A percentile compares a stretch with the other conserved stretches of the same genome.
phyloP scores from a whole-genome alignment of 2,888 invertebrate species.

The Tipula lateralis region DNA sequence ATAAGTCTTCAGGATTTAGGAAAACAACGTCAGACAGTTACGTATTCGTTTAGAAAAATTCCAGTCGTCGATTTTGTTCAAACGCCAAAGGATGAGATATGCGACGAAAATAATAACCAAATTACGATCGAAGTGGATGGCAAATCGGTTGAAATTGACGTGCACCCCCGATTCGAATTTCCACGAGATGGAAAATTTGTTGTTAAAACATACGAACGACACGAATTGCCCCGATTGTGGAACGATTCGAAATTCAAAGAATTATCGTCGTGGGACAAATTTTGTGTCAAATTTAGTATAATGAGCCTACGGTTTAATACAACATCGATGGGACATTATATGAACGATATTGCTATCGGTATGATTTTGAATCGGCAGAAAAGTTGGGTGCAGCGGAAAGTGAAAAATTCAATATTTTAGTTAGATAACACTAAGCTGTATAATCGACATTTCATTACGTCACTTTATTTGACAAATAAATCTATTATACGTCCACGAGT shows the following conservation, averaged over 20 bases:
- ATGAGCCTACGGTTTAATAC: not conserved
- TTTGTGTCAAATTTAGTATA: not conserved
- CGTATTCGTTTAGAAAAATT: not conserved
- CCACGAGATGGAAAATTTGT: conserved; percentile 5
- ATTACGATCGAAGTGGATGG: not conserved
- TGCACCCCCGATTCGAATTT: not conserved
- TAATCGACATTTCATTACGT: not conserved
- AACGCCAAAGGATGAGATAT: not conserved
- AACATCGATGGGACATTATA: not conserved
- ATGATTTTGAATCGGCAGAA: not conserved
- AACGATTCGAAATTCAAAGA: conserved; percentile 32
- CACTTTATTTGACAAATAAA: too few relatives aligned
- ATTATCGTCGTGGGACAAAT: not conserved
- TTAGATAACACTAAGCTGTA: not conserved
- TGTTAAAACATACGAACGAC: conserved; percentile 26
- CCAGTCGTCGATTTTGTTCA: not conserved
- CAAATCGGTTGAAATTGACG: conserved; percentile 20
- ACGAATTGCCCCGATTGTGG: not conserved
- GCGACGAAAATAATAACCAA: not conserved
- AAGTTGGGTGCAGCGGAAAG: not conserved
- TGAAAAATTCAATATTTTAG: not conserved
- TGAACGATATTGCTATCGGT: not conserved
- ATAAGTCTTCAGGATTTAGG: not conserved
- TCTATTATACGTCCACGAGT: not conserved
- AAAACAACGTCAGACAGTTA: not conserved